Conservation (phyloP, 2,113 vertebrate species). For the Ochotona curzoniae region DNA sequence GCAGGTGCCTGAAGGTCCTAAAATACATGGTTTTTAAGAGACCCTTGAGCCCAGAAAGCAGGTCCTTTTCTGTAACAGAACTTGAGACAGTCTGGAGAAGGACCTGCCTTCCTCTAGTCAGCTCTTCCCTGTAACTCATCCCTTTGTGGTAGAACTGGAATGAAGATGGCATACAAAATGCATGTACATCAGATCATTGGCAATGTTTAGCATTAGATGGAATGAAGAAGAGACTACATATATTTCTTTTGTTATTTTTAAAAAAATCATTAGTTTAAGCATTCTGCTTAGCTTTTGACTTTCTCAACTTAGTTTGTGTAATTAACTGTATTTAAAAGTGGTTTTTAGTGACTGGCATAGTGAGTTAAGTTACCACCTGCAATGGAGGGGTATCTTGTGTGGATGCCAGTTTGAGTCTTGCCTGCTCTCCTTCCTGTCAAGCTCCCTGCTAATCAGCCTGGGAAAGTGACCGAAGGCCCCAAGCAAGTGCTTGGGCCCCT, state of each 20-base stretch:
- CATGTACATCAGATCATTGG: background rate
- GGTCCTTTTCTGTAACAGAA: background rate
- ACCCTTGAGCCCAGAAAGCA: background rate
- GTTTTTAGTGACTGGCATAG: too few relatives aligned
- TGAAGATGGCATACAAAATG: background rate
- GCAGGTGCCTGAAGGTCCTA: background rate
- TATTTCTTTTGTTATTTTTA: slow-evolving; percentile 18
- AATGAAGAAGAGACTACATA: slow-evolving; percentile 2
- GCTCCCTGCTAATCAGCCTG: too few relatives aligned
- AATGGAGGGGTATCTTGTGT: too few relatives aligned
- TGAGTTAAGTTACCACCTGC: too few relatives aligned
- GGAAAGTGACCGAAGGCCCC: too few relatives aligned
- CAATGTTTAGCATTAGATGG: background rate
- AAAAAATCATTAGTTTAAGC: background rate
- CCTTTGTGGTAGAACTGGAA: background rate
- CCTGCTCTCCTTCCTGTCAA: too few relatives aligned
- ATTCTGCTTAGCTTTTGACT: slow-evolving; percentile 5
- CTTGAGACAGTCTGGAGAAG: background rate
- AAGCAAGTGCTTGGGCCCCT: too few relatives aligned
- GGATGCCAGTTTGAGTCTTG: too few relatives aligned
- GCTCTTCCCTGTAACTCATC: background rate
- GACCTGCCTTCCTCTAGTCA: background rate
- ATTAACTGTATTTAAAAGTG: background rate
- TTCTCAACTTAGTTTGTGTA: slow-evolving; percentile 25
- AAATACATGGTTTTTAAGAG: background rate